phyloP scores from a whole-genome alignment of 2,888 invertebrate species.

The Gibbula magus region DNA sequence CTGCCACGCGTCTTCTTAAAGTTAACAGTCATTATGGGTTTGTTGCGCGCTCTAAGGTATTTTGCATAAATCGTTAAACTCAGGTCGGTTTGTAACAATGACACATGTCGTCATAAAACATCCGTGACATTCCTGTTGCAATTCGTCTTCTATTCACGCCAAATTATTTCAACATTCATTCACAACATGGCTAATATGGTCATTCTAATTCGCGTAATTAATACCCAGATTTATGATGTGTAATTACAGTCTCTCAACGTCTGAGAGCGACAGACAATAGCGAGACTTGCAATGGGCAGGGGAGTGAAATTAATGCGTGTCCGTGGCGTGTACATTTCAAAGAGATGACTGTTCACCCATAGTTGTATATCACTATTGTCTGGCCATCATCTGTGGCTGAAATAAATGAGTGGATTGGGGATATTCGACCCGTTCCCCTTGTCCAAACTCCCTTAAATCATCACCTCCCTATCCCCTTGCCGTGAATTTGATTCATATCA shows the following conservation, averaged over 20 bases:
- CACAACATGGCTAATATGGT: not conserved
- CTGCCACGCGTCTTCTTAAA: no score
- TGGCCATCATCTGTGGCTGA: not conserved
- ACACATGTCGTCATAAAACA: not conserved
- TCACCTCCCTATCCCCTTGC: not conserved
- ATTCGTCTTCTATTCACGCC: not conserved
- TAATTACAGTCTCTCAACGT: not conserved
- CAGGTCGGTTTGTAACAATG: not conserved
- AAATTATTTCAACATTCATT: not conserved
- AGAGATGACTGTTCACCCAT: not conserved
- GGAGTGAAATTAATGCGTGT: not conserved
- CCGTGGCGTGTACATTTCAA: not conserved
- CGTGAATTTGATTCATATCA: no score
- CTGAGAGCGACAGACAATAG: not conserved
- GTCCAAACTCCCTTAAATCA: not conserved
- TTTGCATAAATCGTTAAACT: no score
- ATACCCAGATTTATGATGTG: not conserved
- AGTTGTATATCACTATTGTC: not conserved
- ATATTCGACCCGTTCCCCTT: not conserved
- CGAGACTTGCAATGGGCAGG: not conserved
- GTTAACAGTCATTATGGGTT: no score
- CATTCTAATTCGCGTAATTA: not conserved
- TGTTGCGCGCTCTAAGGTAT: no score
- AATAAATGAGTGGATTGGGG: not conserved
- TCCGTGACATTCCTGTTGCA: not conserved